Evolutionary conservation across 1,140 invertebrate species (phyloP).

Genomic region (Diabrotica virgifera): DNA sequence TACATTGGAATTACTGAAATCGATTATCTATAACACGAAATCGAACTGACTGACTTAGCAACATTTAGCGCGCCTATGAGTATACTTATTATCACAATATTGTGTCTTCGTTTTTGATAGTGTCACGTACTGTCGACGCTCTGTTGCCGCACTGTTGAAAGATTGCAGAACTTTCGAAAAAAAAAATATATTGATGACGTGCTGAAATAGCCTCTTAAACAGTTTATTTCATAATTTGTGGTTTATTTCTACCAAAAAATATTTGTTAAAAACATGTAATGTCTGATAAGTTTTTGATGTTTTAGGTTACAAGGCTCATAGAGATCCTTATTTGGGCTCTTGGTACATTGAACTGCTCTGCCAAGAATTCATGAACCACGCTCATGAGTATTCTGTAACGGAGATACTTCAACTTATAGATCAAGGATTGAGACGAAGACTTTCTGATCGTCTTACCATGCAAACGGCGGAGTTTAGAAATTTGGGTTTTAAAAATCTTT

Average conservation of each 20-base stretch:
- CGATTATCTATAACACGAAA: no score
- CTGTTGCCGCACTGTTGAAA: no score
- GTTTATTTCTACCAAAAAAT: neutral
- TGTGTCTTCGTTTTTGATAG: no score
- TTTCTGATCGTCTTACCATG: constrained; percentile 35
- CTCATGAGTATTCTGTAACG: constrained; percentile 60
- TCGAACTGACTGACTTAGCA: no score
- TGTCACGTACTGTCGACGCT: no score
- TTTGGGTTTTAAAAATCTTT: constrained; percentile 61
- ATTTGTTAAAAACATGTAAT: neutral
- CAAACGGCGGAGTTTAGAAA: constrained; percentile 57
- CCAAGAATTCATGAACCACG: constrained; percentile 68
- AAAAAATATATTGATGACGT: constrained; percentile 6
- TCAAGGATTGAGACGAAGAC: constrained; percentile 42
- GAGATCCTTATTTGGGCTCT: constrained; percentile 62
- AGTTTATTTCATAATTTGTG: neutral
- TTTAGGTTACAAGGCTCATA: constrained; percentile 61
- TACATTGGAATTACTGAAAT: no score
- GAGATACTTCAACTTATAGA: constrained; percentile 65
- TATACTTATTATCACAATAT: no score
- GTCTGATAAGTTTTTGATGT: neutral
- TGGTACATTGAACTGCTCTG: constrained; percentile 78
- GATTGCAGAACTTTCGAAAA: no score
- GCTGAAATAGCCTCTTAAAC: neutral
- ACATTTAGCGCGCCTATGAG: no score